Evolutionary conservation across 2,113 vertebrate species (phyloP).

Genomic region (Pygoscelis antarcticus): DNA sequence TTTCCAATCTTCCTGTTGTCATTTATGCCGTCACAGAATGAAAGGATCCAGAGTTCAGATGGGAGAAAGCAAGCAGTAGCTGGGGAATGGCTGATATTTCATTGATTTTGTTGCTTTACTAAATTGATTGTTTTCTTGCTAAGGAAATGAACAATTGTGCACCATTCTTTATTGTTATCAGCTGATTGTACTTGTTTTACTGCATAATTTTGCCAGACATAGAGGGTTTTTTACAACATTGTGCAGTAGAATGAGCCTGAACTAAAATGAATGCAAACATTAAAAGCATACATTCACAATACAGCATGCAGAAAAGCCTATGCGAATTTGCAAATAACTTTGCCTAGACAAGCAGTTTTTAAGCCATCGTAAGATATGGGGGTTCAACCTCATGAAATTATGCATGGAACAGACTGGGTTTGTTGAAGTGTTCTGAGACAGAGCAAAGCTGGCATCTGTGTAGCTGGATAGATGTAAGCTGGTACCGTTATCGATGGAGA

Average conservation of each 20-base stretch:
- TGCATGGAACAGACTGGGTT: not conserved
- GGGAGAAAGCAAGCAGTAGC: not conserved
- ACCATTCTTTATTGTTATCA: constrained; percentile 44
- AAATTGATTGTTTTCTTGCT: constrained; percentile 53
- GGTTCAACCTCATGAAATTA: not conserved
- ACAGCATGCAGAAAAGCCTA: not conserved
- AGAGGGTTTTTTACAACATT: not conserved
- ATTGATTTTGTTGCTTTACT: constrained; percentile 52
- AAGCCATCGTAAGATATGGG: not conserved
- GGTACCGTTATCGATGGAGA: not conserved
- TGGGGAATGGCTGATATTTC: constrained; percentile 45
- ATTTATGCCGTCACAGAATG: not conserved
- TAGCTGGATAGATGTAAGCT: not conserved
- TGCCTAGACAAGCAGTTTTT: not conserved
- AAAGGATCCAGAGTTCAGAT: not conserved
- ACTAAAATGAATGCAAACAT: not conserved
- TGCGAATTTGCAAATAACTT: not conserved
- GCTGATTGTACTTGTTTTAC: constrained; percentile 11
- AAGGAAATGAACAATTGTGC: not conserved
- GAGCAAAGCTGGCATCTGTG: not conserved
- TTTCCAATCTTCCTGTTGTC: not conserved
- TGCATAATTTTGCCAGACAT: not conserved
- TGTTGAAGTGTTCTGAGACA: not conserved
- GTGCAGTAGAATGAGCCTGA: not conserved
- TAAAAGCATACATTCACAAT: not conserved